Evolutionary conservation across 2,113 vertebrate genomes (phyloP), one percentile per base, ranked within the genome.

Genomic region (Corvus hawaiiensis): DNA sequence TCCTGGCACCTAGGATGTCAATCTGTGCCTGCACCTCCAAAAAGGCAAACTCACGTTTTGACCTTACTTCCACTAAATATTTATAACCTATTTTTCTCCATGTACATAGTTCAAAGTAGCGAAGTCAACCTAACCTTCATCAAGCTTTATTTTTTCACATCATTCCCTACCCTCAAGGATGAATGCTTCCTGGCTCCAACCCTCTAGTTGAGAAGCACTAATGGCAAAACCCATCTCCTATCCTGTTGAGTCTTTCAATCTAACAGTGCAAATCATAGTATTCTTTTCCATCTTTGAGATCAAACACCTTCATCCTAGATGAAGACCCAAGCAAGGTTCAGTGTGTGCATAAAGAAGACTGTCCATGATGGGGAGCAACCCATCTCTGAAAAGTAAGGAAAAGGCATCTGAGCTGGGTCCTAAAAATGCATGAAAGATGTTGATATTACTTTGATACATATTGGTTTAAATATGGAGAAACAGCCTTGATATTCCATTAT

Each of bases 41-140:
- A 85, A 94, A 76, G n/a, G 30, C 17, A 92, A 89, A 43, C 17
- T 86, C 48, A 73, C 20, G 54, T 84, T 88, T 54, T 90, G 62
- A 93, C 26, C 51, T 85, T 94, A 66, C n/a, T 68, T 66, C 28
- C 28, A 61, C 18, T 78, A n/a, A 56, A 87, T 66, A 76, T 41
- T 66, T 66, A 87, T 44, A 15, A 62, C 32, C 10, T 59, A 12
- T 84, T 87, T 94, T 75, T 80, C 35, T 84, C 23, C n/a, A 55
- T 12, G 16, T 62, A 64, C 30, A 28, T 17, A 39, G 66, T 37
- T 85, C 56, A 61, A 94, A 87, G 51, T 17, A 63, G 30, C 48
- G 43, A 92, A 78, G 13, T 39, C n/a, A 73, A 33, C 9, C 19
- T 59, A 46, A 81, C 4, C 27, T 68, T 72, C 20, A 67, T 27